These are phyloP conservation scores for Exaiptasia diaphana DNA, from an alignment of 64 coral and sea anemone genomes.

Conservation along the genomic window DNA sequence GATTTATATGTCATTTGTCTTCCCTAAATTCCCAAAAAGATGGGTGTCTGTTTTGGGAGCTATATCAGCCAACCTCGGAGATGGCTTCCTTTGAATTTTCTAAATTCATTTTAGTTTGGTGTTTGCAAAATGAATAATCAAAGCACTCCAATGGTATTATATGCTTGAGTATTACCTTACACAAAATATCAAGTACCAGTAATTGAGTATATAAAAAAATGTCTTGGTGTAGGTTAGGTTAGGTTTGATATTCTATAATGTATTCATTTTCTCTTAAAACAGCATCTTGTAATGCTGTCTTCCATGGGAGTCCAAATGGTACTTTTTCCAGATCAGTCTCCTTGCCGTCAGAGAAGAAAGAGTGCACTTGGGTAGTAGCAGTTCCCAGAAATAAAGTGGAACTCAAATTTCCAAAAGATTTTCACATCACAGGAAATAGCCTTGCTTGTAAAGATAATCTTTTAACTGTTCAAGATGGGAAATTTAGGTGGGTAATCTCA, in stretches of 20 bases:
- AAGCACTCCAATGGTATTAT: too few species aligned
- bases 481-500: conserved; percentile 74
- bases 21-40: too few species aligned
- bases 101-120: too few species aligned
- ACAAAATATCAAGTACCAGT: too few species aligned
- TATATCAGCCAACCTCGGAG: too few species aligned
- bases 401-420: conserved; percentile 63
- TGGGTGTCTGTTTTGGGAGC: too few species aligned
- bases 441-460: conserved; percentile 44
- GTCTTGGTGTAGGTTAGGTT: too few species aligned
- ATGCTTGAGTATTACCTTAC: too few species aligned
- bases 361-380: conserved; percentile 82
- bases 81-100: too few species aligned
- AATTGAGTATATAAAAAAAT: too few species aligned
- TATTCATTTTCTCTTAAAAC: background rate
- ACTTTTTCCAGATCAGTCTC: conserved; percentile 12
- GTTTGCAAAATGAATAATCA: too few species aligned
- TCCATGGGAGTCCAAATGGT: conserved; percentile 4
- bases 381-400: conserved; percentile 53
- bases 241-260: background rate
- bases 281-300: conserved; percentile 61
- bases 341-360: conserved; percentile 29
- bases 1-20: background rate
- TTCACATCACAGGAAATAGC: conserved; percentile 35
- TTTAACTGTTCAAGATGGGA: conserved; percentile 62